A percentile compares a stretch with the other conserved stretches of the same genome.
These are phyloP conservation scores for Piscicola geometra DNA, from an alignment of 2,888 invertebrate genomes.

Conservation along the genomic window DNA sequence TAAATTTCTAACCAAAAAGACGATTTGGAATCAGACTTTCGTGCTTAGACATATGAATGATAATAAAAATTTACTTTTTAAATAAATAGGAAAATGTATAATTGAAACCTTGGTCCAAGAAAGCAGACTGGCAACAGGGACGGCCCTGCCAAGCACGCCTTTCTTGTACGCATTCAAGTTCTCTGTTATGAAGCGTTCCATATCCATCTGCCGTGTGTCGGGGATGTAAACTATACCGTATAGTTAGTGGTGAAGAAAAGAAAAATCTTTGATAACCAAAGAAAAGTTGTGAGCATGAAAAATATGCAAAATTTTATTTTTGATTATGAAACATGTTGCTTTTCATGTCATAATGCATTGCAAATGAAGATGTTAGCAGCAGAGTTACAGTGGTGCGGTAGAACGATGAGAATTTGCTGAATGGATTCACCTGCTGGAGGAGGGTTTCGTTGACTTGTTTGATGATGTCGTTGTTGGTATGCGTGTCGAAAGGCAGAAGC, in stretches of 20 bases:
- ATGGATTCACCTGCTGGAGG: constrained; percentile 26
- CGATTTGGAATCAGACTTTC: too few species aligned
- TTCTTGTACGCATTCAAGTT: constrained; percentile 84
- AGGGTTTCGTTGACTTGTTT: constrained; percentile 37
- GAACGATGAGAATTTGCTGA: too few species aligned
- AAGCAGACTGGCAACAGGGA: constrained; percentile 76
- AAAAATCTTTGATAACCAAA: too few species aligned
- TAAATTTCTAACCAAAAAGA: too few species aligned
- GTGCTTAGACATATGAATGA: too few species aligned
- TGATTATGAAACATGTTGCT: background rate
- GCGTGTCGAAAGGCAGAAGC: constrained; percentile 48
- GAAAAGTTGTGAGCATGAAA: too few species aligned
- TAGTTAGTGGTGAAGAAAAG: too few species aligned
- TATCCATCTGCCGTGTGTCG: constrained; percentile 36
- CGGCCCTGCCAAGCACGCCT: constrained; percentile 70
- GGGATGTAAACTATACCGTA: too few species aligned
- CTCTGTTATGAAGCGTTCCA: constrained; percentile 88
- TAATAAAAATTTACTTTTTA: too few species aligned
- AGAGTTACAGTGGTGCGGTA: background rate
- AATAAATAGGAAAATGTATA: too few species aligned
- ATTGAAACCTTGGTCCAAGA: constrained; percentile 72
- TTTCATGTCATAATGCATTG: background rate
- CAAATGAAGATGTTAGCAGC: background rate
- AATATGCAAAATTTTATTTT: background rate
- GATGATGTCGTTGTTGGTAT: constrained; percentile 34